Base-by-base conservation (phyloP, 2,888 invertebrate species). In the Clivina fossor region DNA sequence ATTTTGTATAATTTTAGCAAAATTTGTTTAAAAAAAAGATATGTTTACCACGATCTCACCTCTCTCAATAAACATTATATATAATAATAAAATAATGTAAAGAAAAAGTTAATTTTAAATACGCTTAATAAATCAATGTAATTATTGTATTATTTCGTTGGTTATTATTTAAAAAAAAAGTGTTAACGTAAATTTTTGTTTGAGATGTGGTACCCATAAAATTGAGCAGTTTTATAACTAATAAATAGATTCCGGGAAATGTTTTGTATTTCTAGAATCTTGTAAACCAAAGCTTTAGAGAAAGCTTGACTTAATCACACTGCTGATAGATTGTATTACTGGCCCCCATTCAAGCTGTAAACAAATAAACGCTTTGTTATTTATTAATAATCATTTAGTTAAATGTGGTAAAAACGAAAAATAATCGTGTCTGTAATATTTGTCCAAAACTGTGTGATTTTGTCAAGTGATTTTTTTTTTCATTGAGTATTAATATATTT, bases 401-500 rank as follows among this genome's bases (percentile, higher is more conserved):
- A 18, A 11, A 38, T 16, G 15, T 38, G 16, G 16, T 3, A 19
- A 38, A 38, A 18, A 38, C 15, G 15, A 38, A 16, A 26, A 9
- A 9, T 40, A 20, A 9, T 37, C 9, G 22, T 40, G 19, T 19
- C n/a, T 16, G 15, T 13, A 19, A 8, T 40, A 16, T n/a, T 40
- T 20, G 22, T 22, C 20, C 11, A 20, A 30, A 44, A 44, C 43
- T 53, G 35, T 53, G 53, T 53, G 53, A 57, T 58, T 58, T 43
- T 48, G 33, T 56, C 55, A 55, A 58, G 59, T 59, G n/a, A n/a
- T n/a, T n/a, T n/a, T n/a, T n/a, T n/a, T 56, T 50, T 58, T 59
- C 60, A 57, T 67, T 66, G 67, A 72, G 70, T 72, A 71, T 72
- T 72, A 71, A 69, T 67, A 64, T 67, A 68, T 68, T 68, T 67